A percentile compares a stretch with the other conserved stretches of the same genome.
These are phyloP conservation scores for Halisarca cf. caerulea DNA, from an alignment of 37 sponge, comb jelly and placozoan genomes.

Conservation along the genomic window DNA sequence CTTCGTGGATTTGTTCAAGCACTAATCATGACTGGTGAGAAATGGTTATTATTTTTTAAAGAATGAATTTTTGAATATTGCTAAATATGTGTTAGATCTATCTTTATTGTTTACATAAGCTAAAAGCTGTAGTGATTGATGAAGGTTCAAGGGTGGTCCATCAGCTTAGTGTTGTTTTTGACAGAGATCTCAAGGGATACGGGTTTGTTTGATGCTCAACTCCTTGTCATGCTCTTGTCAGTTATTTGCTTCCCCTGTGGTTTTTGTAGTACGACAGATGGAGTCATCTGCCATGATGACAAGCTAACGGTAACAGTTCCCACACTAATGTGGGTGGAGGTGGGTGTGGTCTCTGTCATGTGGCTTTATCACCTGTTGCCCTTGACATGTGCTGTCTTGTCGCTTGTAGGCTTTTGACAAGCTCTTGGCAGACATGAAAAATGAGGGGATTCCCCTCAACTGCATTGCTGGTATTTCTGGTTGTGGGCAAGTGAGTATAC, in stretches of 20 bases:
- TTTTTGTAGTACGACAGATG: slow-evolving; percentile 70
- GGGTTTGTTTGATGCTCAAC: slow-evolving; percentile 12
- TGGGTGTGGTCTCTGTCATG: slow-evolving; percentile 29
- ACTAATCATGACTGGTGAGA: too few species aligned
- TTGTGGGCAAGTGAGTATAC: slow-evolving; percentile 67
- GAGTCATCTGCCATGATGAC: slow-evolving; percentile 56
- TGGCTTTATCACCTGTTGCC: too few species aligned
- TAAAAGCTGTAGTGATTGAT: slow-evolving; percentile 79
- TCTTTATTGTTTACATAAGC: slow-evolving; percentile 30
- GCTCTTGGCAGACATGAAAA: slow-evolving; percentile 55
- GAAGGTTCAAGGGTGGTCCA: slow-evolving; percentile 36
- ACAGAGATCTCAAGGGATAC: slow-evolving; percentile 68
- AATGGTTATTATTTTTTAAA: too few species aligned
- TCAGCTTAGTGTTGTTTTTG: slow-evolving; percentile 56
- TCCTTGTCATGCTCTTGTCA: background rate
- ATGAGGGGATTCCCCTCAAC: slow-evolving; percentile 58
- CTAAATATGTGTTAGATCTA: background rate
- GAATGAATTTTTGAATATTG: too few species aligned
- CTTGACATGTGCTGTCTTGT: background rate
- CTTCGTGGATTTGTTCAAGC: too few species aligned
- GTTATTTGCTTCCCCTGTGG: background rate
- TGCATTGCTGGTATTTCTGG: slow-evolving; percentile 71
- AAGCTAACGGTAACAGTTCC: slow-evolving; percentile 82
- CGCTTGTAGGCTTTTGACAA: slow-evolving; percentile 72
- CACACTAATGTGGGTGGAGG: slow-evolving; percentile 93